Base-by-base conservation (phyloP, 2,888 invertebrate genomes). In the Galerucella pusilla region DNA sequence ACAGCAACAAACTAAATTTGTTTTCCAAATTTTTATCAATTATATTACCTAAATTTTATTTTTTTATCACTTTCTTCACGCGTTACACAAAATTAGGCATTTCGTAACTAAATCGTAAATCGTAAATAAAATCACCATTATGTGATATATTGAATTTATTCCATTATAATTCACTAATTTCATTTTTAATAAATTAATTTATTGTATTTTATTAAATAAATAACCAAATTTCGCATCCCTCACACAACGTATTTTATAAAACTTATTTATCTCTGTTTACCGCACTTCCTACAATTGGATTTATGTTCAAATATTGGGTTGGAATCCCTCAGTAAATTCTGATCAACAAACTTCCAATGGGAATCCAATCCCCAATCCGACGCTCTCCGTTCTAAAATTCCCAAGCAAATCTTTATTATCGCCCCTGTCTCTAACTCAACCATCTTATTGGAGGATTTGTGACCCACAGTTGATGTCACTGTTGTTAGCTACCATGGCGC, bases 341-440 rank as follows among this genome's bases (percentile, higher is more conserved):
- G 81, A 84, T 84, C 83, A 83, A 76, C 73, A 66, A 82, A 75
- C 78, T 78, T 74, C 81, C 79, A 71, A 72, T 74, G 81, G 84
- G 83, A 81, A 80, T 82, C 80, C 79, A 81, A 82, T 83, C 77
- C 79, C 54, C 70, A 45, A 71, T 71, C 28, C 71, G 42, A 46
- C 52, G 61, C 61, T 77, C 73, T 77, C 79, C 73, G 78, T 78
- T 80, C 79, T 79, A 76, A 66, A 75, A 75, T 60, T 68, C 71
- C 66, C 72, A 78, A 77, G 81, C 83, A 84, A 84, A 85, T 84
- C 85, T 84, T 84, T 84, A 84, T 84, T 83, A 84, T 82, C 81
- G 80, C 75, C 77, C 75, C 78, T 83, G 81, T 83, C 82, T 83
- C 83, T 84, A 84, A 84, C 83, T 85, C 82, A 83, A 84, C 83